Percentiles rank a stretch among this genome's conserved stretches.
phyloP scores from a whole-genome alignment of 2,797 vertebrate species.

The Rallus crepitans region DNA sequence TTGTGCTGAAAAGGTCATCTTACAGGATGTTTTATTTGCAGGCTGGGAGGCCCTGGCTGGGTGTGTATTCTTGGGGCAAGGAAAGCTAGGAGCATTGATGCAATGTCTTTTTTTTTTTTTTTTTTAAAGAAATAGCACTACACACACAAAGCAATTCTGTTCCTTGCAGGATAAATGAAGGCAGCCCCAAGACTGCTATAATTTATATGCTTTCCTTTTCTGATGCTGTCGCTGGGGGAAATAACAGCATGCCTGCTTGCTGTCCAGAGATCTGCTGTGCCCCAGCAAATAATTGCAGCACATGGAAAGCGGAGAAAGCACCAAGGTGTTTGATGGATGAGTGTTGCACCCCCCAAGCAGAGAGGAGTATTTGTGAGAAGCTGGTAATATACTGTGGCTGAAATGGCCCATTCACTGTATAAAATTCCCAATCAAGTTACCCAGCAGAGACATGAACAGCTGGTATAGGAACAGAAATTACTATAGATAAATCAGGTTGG shows the following conservation, averaged over 20 bases:
- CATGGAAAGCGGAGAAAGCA: constrained; percentile 6
- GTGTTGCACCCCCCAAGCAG: background rate
- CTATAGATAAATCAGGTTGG: background rate
- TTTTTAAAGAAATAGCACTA: background rate
- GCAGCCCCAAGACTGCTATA: background rate
- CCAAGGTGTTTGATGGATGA: constrained; percentile 14
- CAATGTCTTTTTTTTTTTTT: background rate
- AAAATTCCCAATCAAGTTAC: background rate
- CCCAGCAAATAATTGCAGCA: constrained; percentile 1
- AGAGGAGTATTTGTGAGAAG: background rate
- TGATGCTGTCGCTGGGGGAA: background rate
- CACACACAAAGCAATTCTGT: background rate
- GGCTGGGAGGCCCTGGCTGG: background rate
- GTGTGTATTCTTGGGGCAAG: background rate
- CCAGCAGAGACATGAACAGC: background rate
- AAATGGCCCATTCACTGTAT: background rate
- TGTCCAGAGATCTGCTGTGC: background rate
- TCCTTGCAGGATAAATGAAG: background rate
- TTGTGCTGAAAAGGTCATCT: background rate
- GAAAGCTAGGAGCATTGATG: background rate
- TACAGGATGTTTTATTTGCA: background rate
- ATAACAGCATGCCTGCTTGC: background rate
- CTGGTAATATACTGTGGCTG: background rate
- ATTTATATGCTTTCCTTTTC: background rate
- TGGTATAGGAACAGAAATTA: background rate